phyloP scores from a whole-genome alignment of 2,797 vertebrate species.

The Sebastes kiyomatsui region DNA sequence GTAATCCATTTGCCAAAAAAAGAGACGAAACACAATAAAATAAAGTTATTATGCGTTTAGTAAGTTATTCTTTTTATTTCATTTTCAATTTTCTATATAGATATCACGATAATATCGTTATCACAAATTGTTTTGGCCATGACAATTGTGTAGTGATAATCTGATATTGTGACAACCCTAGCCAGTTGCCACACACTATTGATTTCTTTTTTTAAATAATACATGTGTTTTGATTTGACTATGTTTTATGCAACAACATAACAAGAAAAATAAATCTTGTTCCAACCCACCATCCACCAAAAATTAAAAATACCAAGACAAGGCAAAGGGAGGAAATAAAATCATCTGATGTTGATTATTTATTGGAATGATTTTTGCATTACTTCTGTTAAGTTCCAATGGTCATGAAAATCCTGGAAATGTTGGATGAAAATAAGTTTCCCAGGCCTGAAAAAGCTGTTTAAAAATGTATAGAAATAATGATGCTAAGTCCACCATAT shows the following conservation, averaged over 20 bases:
- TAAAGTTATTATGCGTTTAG: too few species aligned
- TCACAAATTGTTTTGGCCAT: accelerated
- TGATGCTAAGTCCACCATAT: background rate
- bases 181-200: background rate
- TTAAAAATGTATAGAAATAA: background rate
- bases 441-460: background rate
- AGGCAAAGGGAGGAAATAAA: background rate
- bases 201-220: background rate
- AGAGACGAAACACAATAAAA: too few species aligned
- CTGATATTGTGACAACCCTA: too few species aligned
- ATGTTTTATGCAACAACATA: background rate
- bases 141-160: too few species aligned
- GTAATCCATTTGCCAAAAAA: too few species aligned
- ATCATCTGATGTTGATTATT: background rate
- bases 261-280: background rate
- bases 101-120: too few species aligned
- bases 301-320: background rate
- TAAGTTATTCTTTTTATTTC: too few species aligned
- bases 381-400: background rate
- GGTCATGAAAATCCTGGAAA: background rate
- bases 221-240: background rate
- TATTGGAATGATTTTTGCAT: background rate
- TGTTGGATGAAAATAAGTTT: background rate
- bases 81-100: too few species aligned
- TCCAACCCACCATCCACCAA: background rate